Base-by-base conservation (phyloP, 2,888 invertebrate genomes). In the Pseudoips prasinana region DNA sequence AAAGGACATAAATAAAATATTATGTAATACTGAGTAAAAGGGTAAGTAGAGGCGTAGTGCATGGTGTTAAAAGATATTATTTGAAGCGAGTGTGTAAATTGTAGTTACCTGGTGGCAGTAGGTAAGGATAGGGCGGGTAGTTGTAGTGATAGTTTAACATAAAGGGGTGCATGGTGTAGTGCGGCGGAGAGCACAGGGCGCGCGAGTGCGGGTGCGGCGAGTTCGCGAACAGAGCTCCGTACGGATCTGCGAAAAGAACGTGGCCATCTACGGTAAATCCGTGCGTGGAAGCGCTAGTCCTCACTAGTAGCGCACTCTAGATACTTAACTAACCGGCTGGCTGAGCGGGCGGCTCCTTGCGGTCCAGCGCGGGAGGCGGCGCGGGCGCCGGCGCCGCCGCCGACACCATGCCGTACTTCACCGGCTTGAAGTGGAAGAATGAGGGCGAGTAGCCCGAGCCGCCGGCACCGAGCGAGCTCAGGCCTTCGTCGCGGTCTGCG, bases 401-500 rank as follows among this genome's bases (percentile, higher is more conserved):
- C 61, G 92, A 83, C 80, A 93, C 93, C 67, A 93, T 91, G 49
- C 93, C 93, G 68, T 94, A 94, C 72, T 95, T 94, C 49, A 94
- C 92, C 25, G 96, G 96, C 79, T 96, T 96, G 84, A 96, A 96
- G 89, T 96, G 96, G 79, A 96, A 96, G 86, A 97, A 97, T 7
- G 96, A 96, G 3, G 96, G 96, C 36, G 96, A 96, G 79, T 96
- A 96, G 39, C 95, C 95, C 27, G 95, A 95, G 33, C 94, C 95
- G 39, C 92, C 90, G 42, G 92, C 90, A 69, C 94, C 93, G 55
- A 95, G 80, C 30, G 95, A 94, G 77, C 95, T 95, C 54, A 95
- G 92, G 35, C 94, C 92, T 58, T 96, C 96, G 57, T 95, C 95
- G 41, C 95, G 90, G 75, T 94, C 96, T 64, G 94, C 94, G 49